A percentile compares a stretch with the other conserved stretches of the same genome.
phyloP scores from a whole-genome alignment of 2,888 invertebrate genomes.

The Harpagoxenus sublaevis region DNA sequence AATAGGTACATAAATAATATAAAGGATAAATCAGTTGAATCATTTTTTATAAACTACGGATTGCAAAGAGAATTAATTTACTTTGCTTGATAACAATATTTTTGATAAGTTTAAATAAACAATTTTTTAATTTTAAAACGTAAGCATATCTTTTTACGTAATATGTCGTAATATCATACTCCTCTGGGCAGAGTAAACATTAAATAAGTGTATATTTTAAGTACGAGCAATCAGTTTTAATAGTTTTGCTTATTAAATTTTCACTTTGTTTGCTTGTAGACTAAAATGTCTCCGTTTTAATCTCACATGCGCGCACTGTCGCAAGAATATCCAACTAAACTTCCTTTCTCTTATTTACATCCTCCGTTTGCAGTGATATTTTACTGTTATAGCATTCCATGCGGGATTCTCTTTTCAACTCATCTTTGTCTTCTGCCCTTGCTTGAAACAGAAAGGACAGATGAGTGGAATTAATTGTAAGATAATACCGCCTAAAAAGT shows the following conservation, averaged over 20 bases:
- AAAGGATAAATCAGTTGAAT: neutral
- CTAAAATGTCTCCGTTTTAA: constrained; percentile 3
- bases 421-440: neutral
- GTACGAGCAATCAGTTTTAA: neutral
- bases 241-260: constrained; percentile 14
- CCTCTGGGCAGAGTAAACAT: neutral
- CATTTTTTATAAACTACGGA: neutral
- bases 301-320: constrained; percentile 21
- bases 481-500: constrained; percentile 33
- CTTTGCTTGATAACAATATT: neutral
- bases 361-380: constrained; percentile 33
- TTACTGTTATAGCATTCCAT: constrained; percentile 24
- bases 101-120: neutral
- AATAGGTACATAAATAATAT: neutral
- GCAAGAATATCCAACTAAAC: constrained; percentile 29
- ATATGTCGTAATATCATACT: neutral
- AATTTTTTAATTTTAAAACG: neutral
- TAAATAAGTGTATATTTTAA: constrained; percentile 18
- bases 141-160: neutral
- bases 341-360: constrained; percentile 51
- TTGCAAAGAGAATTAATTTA: neutral
- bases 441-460: neutral
- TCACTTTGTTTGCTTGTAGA: constrained; percentile 1
- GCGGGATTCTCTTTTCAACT: constrained; percentile 19
- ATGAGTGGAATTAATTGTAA: neutral